A percentile compares a stretch with the other conserved stretches of the same genome.
phyloP scores from a whole-genome alignment of 2,113 vertebrate genomes.

The Chrysochloris asiatica region DNA sequence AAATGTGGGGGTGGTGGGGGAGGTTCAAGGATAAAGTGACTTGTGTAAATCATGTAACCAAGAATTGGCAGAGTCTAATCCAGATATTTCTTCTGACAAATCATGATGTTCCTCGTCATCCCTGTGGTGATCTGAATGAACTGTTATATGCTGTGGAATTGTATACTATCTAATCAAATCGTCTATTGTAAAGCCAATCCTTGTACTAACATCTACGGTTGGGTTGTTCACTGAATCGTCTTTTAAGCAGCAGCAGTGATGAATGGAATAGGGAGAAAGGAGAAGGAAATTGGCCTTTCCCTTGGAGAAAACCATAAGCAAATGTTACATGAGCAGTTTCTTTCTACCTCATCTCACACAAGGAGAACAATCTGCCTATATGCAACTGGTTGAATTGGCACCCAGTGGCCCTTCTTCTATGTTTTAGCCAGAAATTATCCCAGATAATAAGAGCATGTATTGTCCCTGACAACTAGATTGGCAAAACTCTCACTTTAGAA shows the following conservation, averaged over 20 bases:
- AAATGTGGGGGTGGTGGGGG: background rate
- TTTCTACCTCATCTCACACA: background rate
- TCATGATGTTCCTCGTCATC: background rate
- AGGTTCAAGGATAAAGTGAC: background rate
- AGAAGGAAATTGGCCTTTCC: background rate
- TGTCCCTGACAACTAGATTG: constrained; percentile 30
- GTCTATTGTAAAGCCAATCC: constrained; percentile 7
- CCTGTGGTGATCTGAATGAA: background rate
- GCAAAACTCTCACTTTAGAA: background rate
- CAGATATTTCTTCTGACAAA: background rate
- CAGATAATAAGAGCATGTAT: background rate
- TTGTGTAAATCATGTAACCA: background rate
- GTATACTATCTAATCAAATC: background rate
- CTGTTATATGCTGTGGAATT: background rate
- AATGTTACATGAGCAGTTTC: background rate
- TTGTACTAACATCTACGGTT: background rate
- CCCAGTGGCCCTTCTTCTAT: background rate
- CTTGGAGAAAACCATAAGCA: constrained; percentile 24
- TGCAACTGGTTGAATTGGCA: background rate
- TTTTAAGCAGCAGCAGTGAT: background rate
- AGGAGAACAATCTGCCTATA: background rate
- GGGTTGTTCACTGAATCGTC: background rate
- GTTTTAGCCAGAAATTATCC: constrained; percentile 1
- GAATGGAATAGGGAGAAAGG: background rate
- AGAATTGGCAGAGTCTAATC: background rate